These are phyloP conservation scores for Acanthornis magna DNA, from an alignment of 2,797 vertebrate species.

Conservation along the genomic window DNA sequence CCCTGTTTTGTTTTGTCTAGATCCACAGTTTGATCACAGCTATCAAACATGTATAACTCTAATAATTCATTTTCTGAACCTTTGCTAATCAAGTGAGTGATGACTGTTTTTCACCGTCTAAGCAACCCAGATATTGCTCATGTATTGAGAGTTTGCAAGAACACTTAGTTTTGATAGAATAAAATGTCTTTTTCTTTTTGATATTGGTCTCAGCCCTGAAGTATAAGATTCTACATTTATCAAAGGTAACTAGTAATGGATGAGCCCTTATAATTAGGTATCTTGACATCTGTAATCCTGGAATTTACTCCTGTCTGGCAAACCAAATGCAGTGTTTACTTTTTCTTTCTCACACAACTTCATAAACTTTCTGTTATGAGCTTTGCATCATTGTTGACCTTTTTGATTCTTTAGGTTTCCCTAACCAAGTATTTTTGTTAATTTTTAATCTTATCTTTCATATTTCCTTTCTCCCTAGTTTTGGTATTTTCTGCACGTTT, in stretches of 20 bases:
- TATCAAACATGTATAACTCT: background rate
- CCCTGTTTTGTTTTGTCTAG: background rate
- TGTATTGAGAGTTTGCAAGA: background rate
- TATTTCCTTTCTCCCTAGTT: background rate
- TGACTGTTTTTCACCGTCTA: background rate
- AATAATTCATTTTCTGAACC: background rate
- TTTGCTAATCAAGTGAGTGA: background rate
- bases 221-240: background rate
- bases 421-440: background rate
- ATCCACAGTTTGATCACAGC: background rate
- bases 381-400: background rate
- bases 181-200: background rate
- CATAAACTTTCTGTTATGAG: background rate
- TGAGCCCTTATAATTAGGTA: background rate
- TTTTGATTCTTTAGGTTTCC: background rate
- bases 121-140: background rate
- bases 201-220: background rate
- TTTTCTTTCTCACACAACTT: background rate
- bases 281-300: background rate
- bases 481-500: constrained; percentile 21
- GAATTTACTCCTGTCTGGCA: background rate
- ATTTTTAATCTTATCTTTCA: background rate
- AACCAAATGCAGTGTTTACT: background rate
- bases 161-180: background rate
- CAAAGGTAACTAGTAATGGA: background rate